A percentile compares a stretch with the other conserved stretches of the same genome.
phyloP scores from a whole-genome alignment of 2,797 vertebrate species.

The Scolopax bukidnonensis region DNA sequence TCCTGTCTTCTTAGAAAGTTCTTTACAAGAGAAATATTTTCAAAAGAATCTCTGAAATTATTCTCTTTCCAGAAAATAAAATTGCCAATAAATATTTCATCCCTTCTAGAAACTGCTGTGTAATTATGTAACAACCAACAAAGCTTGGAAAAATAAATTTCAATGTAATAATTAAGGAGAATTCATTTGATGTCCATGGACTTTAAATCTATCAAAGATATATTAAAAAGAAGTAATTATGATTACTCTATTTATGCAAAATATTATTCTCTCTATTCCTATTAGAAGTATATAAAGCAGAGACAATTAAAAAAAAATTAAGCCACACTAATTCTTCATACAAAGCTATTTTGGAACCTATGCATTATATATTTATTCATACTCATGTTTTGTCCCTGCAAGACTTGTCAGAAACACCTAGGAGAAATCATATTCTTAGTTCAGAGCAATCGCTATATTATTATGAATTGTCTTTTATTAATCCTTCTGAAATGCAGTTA shows the following conservation, averaged over 20 bases:
- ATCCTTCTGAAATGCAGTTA: background rate
- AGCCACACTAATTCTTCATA: background rate
- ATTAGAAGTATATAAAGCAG: background rate
- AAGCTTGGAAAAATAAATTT: background rate
- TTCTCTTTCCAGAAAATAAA: background rate
- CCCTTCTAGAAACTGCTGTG: background rate
- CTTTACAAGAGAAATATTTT: background rate
- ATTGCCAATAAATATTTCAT: background rate
- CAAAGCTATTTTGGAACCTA: background rate
- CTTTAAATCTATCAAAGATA: background rate
- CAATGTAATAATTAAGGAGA: background rate
- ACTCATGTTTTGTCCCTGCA: background rate
- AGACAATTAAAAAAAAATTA: background rate
- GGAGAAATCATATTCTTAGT: background rate
- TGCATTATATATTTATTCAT: background rate
- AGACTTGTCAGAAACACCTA: background rate
- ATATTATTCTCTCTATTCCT: background rate
- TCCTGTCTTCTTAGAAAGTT: background rate
- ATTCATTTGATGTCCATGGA: background rate
- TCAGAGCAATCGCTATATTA: background rate
- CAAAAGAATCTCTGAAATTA: background rate
- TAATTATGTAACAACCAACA: background rate
- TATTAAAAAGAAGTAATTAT: background rate
- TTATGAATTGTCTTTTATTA: background rate
- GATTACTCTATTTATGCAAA: background rate